phyloP scores from a whole-genome alignment of 2,113 vertebrate genomes.

The Vulpes lagopus region DNA sequence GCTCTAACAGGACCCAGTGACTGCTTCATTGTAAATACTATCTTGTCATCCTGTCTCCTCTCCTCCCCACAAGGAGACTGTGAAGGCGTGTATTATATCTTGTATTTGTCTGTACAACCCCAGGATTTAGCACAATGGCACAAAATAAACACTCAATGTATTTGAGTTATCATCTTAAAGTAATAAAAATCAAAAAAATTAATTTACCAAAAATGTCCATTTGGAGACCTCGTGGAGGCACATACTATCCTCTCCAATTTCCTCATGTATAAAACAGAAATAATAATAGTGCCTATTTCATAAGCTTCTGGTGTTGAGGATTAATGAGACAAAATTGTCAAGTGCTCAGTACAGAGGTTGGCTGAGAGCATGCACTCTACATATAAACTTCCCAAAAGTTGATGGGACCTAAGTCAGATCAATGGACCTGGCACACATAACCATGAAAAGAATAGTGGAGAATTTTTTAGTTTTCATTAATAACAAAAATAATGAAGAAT shows the following conservation, averaged over 20 bases:
- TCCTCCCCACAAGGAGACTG: background rate
- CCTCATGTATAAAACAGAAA: conserved; percentile 18
- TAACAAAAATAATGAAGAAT: background rate
- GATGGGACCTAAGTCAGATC: background rate
- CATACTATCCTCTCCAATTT: background rate
- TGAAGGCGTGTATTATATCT: background rate
- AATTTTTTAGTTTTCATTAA: background rate
- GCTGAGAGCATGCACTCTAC: background rate
- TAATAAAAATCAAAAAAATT: background rate
- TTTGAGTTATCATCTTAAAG: background rate
- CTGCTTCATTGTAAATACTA: background rate
- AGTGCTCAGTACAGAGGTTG: background rate
- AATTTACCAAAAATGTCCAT: background rate
- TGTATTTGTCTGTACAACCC: background rate
- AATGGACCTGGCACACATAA: background rate
- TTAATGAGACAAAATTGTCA: background rate
- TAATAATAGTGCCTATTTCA: background rate
- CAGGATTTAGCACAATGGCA: background rate
- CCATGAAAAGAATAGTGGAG: background rate
- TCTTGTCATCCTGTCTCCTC: background rate
- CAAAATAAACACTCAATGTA: background rate
- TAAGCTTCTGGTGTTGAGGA: background rate
- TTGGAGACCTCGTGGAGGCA: background rate
- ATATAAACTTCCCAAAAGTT: background rate
- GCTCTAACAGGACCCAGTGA: background rate